phyloP scores from a whole-genome alignment of 2,888 invertebrate genomes.

The Aphodius sticticus region DNA sequence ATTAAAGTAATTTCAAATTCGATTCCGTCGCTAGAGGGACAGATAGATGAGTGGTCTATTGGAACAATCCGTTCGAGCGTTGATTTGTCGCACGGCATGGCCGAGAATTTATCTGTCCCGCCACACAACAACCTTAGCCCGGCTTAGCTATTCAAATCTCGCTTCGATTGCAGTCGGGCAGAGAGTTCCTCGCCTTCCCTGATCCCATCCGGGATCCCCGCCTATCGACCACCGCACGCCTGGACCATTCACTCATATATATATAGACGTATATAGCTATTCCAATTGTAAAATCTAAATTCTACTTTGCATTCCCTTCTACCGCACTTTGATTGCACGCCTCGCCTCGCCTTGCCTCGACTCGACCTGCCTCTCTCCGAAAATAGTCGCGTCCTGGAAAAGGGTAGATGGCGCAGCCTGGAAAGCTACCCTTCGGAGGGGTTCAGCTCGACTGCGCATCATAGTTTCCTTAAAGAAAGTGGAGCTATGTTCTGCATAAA shows the following conservation, averaged over 20 bases:
- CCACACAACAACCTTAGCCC: conserved; percentile 60
- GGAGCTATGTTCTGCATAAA: too few species aligned
- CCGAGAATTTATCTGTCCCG: conserved; percentile 56
- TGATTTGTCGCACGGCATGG: conserved; percentile 53
- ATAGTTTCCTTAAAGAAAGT: too few species aligned
- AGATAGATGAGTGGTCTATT: conserved; percentile 62
- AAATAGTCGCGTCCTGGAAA: conserved; percentile 30
- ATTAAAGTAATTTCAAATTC: conserved; percentile 64
- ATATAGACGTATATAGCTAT: conserved; percentile 59
- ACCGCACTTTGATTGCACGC: conserved; percentile 49
- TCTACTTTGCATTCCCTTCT: conserved; percentile 60
- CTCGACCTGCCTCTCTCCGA: neutral
- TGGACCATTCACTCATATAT: conserved; percentile 56
- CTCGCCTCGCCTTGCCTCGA: neutral
- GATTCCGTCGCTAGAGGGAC: conserved; percentile 62
- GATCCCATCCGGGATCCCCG: conserved; percentile 41
- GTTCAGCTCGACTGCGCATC: too few species aligned
- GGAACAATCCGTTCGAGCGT: conserved; percentile 56
- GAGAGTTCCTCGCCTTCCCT: conserved; percentile 53
- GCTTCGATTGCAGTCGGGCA: conserved; percentile 61
- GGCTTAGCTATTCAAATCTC: conserved; percentile 63
- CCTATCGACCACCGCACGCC: conserved; percentile 45
- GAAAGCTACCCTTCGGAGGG: neutral
- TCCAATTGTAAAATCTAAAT: conserved; percentile 61
- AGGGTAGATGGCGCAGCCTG: neutral